Evolutionary conservation across 2,888 invertebrate genomes (phyloP).

Genomic region (Gerosis bhagava): DNA sequence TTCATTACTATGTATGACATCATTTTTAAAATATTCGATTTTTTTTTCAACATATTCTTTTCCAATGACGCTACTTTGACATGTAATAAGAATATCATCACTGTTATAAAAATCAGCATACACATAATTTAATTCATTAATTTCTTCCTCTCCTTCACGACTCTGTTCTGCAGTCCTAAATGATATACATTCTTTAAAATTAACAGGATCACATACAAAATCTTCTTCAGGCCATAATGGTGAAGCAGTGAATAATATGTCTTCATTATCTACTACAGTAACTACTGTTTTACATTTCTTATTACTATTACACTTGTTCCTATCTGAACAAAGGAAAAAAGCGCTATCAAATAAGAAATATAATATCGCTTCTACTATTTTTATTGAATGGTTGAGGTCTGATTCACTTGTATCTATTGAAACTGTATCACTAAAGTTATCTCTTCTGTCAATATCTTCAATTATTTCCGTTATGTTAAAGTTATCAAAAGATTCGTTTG

Average conservation of each 20-base stretch:
- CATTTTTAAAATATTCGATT: too few species aligned
- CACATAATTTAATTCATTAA: too few species aligned
- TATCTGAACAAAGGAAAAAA: constrained; percentile 45
- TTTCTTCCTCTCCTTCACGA: too few species aligned
- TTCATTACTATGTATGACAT: too few species aligned
- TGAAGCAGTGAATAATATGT: constrained; percentile 60
- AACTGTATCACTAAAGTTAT: constrained; percentile 48
- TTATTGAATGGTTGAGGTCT: constrained; percentile 42
- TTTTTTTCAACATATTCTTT: too few species aligned
- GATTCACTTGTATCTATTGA: constrained; percentile 53
- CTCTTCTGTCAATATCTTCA: constrained; percentile 40
- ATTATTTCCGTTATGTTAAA: constrained; percentile 66
- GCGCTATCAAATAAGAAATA: constrained; percentile 62
- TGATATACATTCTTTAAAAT: too few species aligned
- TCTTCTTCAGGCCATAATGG: constrained; percentile 40
- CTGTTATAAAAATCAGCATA: too few species aligned
- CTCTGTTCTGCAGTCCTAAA: too few species aligned
- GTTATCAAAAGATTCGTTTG: constrained; percentile 10
- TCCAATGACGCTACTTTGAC: too few species aligned
- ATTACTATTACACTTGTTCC: constrained; percentile 38
- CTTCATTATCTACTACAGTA: constrained; percentile 65
- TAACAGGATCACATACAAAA: not conserved
- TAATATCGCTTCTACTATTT: constrained; percentile 60
- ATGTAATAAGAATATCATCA: too few species aligned
- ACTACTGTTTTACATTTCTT: constrained; percentile 49